Conservation (phyloP, 2,797 vertebrate species). For the Hippopotamyrus pictus region DNA sequence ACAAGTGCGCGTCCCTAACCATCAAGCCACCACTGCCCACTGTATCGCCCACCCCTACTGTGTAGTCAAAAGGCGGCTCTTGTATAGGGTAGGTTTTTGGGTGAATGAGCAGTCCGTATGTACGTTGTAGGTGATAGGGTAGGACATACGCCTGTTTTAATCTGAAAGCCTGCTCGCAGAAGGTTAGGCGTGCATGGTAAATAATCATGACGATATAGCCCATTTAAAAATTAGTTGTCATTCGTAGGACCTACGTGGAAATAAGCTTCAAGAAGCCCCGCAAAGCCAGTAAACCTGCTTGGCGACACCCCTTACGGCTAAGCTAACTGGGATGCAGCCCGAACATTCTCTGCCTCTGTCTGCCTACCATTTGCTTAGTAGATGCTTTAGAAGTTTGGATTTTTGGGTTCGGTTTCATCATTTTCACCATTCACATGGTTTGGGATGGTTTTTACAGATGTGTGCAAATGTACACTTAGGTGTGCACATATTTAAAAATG, state of each 20-base stretch:
- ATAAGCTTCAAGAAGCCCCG: background rate
- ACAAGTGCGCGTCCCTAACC: no score
- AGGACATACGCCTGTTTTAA: background rate
- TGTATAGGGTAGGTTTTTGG: background rate
- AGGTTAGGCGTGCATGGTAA: background rate
- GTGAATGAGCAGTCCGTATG: background rate
- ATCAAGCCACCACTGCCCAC: no score
- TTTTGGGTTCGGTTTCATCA: background rate
- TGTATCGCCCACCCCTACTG: background rate
- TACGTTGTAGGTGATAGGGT: background rate
- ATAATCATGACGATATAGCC: background rate
- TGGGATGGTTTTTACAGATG: background rate
- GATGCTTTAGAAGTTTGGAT: background rate
- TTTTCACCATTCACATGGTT: background rate
- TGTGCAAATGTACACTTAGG: background rate
- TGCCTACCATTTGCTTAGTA: background rate
- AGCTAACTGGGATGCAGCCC: background rate
- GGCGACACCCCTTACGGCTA: background rate
- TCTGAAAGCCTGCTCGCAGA: background rate
- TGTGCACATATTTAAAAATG: background rate
- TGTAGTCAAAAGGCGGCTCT: background rate
- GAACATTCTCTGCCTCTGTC: background rate
- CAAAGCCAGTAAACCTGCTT: background rate
- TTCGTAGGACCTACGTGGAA: background rate
- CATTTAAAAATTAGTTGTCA: background rate